Evolutionary conservation across 2,113 vertebrate genomes (phyloP).

Genomic region (Machaerirhynchus nigripectus): DNA sequence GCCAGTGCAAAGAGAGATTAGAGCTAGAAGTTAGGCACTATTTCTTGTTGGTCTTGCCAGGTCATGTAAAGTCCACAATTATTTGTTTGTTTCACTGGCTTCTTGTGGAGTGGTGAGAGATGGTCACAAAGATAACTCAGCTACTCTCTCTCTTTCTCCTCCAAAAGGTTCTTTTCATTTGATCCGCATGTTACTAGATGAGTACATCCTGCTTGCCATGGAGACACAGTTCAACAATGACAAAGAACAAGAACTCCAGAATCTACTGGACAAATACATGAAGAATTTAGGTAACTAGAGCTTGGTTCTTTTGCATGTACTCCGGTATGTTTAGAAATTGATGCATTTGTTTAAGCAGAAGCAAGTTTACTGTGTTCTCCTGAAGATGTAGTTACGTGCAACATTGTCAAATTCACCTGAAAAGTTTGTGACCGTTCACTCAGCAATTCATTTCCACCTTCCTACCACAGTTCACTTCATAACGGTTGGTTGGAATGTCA

Average conservation of each 20-base stretch:
- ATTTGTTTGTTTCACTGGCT: constrained; percentile 78
- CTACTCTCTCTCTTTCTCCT: constrained; percentile 25
- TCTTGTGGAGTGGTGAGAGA: constrained; percentile 74
- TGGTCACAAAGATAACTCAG: constrained; percentile 79
- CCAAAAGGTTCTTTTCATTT: constrained; percentile 94
- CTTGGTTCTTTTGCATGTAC: background rate
- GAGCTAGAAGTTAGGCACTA: constrained; percentile 65
- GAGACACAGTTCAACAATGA: constrained; percentile 99
- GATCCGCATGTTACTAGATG: constrained; percentile 96
- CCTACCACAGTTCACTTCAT: background rate
- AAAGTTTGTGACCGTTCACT: background rate
- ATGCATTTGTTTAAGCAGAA: background rate
- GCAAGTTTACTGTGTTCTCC: background rate
- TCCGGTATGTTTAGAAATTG: background rate
- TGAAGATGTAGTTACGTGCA: background rate
- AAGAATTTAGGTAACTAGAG: constrained; percentile 88
- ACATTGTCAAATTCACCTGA: background rate
- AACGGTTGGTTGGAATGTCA: background rate
- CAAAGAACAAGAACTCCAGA: constrained; percentile 97
- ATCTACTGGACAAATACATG: constrained; percentile 96
- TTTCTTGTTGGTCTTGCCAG: constrained; percentile 78
- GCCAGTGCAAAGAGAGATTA: constrained; percentile 76
- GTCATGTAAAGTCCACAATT: constrained; percentile 81
- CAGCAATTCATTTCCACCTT: background rate
- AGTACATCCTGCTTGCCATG: constrained; percentile 95